Base-by-base conservation (phyloP, 2,113 vertebrate genomes). In the Podilymbus podiceps region DNA sequence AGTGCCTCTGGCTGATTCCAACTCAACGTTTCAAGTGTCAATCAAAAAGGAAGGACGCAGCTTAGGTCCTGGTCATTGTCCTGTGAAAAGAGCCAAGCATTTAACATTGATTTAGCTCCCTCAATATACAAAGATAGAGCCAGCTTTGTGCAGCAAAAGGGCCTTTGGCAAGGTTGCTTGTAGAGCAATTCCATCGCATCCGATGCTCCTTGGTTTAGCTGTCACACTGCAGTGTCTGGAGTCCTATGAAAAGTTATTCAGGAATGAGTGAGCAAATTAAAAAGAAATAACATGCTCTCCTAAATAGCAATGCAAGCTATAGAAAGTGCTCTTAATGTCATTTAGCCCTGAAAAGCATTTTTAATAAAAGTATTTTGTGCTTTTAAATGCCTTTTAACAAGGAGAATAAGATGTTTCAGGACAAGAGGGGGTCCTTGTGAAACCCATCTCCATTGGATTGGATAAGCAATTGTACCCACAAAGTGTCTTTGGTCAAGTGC, bases 21-120 rank as follows among this genome's bases (percentile, higher is more conserved):
- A 98, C 97, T 98, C 98, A 98, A 99, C 98, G 99, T 99, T 99
- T 99, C 99, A 99, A 99, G 99, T 99, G 99, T 99, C 99, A 99
- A 99, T 99, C 99, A 99, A 98, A 98, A 98, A 97, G 98, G 98
- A 98, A 99, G 98, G 99, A 98, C 98, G 98, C 98, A 98, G 98
- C 98, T 98, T 98, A 98, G 98, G 98, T 98, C 98, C 98, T 98
- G 99, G 99, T 99, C 99, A 99, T 99, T 99, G 99, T 99, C 99
- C 99, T 99, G 99, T 99, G 98, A 99, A 99, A 99, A 98, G 98
- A 98, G 99, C 99, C 99, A 99, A 99, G 98, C 98, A 98, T 99
- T 99, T 98, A 99, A 99, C 98, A 99, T 99, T 99, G 99, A 99
- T 99, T 99, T 98, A 98, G 97, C 98, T 98, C 98, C 98, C 99